These are phyloP conservation scores for Rotaria magnacalcarata DNA, from an alignment of 2,888 invertebrate species.

Conservation along the genomic window DNA sequence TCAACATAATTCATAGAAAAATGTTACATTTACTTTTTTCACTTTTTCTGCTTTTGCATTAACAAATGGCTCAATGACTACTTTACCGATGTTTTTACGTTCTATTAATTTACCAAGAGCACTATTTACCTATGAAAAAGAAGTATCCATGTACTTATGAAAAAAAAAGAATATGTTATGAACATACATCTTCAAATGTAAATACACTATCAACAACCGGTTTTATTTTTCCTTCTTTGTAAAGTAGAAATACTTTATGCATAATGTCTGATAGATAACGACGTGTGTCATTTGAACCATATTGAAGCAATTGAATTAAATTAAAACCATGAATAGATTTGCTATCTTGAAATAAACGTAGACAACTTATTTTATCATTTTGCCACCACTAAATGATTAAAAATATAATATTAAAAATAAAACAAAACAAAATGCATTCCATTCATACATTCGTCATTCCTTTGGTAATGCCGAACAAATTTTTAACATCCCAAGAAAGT, in stretches of 20 bases:
- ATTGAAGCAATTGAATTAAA: constrained; percentile 75
- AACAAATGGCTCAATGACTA: constrained; percentile 71
- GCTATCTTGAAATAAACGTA: constrained; percentile 82
- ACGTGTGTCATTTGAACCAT: constrained; percentile 63
- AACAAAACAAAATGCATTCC: not conserved
- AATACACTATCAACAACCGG: constrained; percentile 78
- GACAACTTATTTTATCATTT: constrained; percentile 80
- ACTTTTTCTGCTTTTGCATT: not conserved
- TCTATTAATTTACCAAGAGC: constrained; percentile 89
- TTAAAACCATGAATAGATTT: constrained; percentile 77
- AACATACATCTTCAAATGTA: constrained; percentile 75
- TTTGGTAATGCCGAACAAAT: constrained; percentile 82
- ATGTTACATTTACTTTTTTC: not conserved
- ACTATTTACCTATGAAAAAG: constrained; percentile 68
- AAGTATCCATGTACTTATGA: not conserved
- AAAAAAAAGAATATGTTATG: constrained; percentile 26
- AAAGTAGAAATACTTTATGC: constrained; percentile 70
- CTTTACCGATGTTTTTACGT: constrained; percentile 81
- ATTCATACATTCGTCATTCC: not conserved
- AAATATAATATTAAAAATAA: not conserved
- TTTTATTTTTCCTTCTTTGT: constrained; percentile 74
- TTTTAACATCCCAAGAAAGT: constrained; percentile 82
- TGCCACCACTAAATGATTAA: constrained; percentile 72
- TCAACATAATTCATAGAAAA: not conserved
- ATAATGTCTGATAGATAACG: constrained; percentile 70